A percentile compares a stretch with the other conserved stretches of the same genome.
These are phyloP conservation scores for Nothobranchius kuhntae DNA, from an alignment of 2,113 vertebrate species.

Conservation along the genomic window DNA sequence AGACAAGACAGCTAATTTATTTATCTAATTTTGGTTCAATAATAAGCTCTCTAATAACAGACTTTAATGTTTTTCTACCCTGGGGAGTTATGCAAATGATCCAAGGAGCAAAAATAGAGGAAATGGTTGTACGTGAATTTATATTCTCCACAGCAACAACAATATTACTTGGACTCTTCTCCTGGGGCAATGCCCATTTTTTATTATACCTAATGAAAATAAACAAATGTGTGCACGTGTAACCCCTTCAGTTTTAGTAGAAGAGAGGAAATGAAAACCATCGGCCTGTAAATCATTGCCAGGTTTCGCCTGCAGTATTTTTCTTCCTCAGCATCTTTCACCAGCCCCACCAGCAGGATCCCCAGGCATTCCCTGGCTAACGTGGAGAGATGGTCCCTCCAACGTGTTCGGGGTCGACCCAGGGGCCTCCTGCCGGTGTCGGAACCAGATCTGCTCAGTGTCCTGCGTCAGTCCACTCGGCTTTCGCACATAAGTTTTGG, in stretches of 20 bases:
- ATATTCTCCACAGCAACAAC: slow-evolving; percentile 14
- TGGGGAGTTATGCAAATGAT: slow-evolving; percentile 20
- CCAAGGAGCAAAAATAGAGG: slow-evolving; percentile 15
- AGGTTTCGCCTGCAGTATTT: slow-evolving; percentile 17
- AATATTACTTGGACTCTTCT: slow-evolving; percentile 25
- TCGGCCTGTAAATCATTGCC: slow-evolving; percentile 13
- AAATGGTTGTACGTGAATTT: not conserved
- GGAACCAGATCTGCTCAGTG: too few species aligned
- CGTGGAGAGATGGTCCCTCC: too few species aligned
- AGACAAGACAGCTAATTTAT: slow-evolving; percentile 23
- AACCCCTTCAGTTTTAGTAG: slow-evolving; percentile 39
- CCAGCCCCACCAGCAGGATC: too few species aligned
- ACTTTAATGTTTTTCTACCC: slow-evolving; percentile 19
- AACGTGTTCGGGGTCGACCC: too few species aligned
- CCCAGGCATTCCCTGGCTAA: too few species aligned
- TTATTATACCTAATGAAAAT: slow-evolving; percentile 39
- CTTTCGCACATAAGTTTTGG: too few species aligned
- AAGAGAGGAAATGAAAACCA: slow-evolving; percentile 34
- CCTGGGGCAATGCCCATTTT: slow-evolving; percentile 35
- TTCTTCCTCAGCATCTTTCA: not conserved
- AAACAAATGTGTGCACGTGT: slow-evolving; percentile 40
- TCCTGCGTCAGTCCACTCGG: too few species aligned
- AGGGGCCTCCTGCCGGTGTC: too few species aligned
- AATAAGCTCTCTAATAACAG: slow-evolving; percentile 48
- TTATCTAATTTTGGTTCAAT: slow-evolving; percentile 28